Percentiles rank a stretch among this genome's conserved stretches.
phyloP scores from a whole-genome alignment of 2,888 invertebrate species.

The Cordilura impudica region DNA sequence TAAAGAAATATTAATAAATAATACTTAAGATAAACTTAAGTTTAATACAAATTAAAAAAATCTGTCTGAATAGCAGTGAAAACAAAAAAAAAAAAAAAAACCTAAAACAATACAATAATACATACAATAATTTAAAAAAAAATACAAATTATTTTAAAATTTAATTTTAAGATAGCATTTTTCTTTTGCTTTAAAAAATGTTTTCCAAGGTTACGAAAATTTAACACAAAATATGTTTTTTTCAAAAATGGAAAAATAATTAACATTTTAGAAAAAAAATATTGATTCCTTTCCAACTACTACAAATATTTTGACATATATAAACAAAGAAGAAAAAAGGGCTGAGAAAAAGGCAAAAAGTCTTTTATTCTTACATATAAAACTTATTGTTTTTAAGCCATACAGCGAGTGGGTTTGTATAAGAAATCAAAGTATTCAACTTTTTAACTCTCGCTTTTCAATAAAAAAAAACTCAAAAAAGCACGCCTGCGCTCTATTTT shows the following conservation, averaged over 20 bases:
- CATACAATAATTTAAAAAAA: conserved; percentile 2
- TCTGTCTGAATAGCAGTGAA: neutral
- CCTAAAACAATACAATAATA: conserved; percentile 17
- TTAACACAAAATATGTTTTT: conserved; percentile 27
- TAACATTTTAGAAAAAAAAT: neutral
- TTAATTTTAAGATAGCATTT: too few relatives aligned
- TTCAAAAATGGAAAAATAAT: conserved; percentile 35
- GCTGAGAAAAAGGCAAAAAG: conserved; percentile 5
- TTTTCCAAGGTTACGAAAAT: neutral
- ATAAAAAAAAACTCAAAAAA: conserved; percentile 21
- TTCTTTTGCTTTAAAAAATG: too few relatives aligned
- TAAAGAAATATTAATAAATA: conserved; percentile 53
- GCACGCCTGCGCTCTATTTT: conserved; percentile 8
- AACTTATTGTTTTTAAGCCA: conserved; percentile 22
- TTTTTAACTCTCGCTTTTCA: neutral
- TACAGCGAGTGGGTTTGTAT: neutral
- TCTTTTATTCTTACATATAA: neutral
- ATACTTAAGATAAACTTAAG: conserved; percentile 45
- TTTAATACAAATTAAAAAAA: conserved; percentile 27
- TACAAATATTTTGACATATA: neutral
- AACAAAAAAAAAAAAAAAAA: conserved; percentile 9
- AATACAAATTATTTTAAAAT: conserved; percentile 3
- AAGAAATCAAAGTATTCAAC: neutral
- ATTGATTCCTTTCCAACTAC: neutral
- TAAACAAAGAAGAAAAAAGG: neutral